These are phyloP conservation scores for Montifringilla adamsi DNA, from an alignment of 2,113 vertebrate genomes.

Conservation along the genomic window DNA sequence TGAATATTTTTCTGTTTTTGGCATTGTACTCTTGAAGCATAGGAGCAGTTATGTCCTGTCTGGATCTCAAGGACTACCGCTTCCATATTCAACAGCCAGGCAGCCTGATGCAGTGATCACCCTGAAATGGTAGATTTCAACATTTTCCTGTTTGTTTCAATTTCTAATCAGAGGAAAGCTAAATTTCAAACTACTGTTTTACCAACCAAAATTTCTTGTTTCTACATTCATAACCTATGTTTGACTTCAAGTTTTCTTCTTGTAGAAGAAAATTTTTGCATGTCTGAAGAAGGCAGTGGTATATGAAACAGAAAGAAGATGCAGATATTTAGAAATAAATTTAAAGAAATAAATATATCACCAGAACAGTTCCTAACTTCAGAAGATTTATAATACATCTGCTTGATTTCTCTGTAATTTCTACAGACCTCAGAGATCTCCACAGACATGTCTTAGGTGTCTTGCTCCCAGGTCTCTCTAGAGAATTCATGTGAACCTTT, in stretches of 20 bases:
- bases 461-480: background rate
- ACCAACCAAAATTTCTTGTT: background rate
- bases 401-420: background rate
- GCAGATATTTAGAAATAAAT: background rate
- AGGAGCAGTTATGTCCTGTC: background rate
- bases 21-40: background rate
- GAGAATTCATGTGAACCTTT: background rate
- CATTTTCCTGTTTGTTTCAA: background rate
- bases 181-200: background rate
- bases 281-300: background rate
- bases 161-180: background rate
- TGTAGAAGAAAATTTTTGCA: background rate
- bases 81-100: background rate
- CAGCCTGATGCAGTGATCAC: background rate
- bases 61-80: fast-evolving
- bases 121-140: background rate
- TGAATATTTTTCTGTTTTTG: background rate
- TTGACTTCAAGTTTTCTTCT: background rate
- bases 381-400: background rate
- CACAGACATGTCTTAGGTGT: background rate
- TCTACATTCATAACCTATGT: background rate
- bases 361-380: background rate
- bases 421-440: background rate
- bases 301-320: background rate
- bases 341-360: background rate